Conservation (phyloP, 2,888 invertebrate species). For the Mongoloraphidia duomilia region DNA sequence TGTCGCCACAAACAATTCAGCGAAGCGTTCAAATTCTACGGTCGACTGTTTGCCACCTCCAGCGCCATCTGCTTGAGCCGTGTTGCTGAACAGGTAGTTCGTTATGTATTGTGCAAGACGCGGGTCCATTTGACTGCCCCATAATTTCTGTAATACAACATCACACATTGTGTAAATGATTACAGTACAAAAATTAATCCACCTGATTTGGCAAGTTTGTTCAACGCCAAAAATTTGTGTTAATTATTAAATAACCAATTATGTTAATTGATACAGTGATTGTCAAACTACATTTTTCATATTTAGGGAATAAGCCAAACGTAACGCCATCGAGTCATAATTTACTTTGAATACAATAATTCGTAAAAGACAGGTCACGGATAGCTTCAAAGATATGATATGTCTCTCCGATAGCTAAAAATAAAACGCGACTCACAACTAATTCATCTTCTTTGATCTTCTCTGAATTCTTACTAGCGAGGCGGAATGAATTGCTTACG, state of each 20-base stretch:
- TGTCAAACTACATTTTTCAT: too few species aligned
- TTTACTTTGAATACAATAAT: too few species aligned
- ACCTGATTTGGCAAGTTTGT: too few species aligned
- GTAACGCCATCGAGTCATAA: too few species aligned
- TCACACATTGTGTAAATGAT: too few species aligned
- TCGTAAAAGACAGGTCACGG: too few species aligned
- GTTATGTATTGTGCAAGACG: slow-evolving; percentile 49
- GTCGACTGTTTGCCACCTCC: slow-evolving; percentile 34
- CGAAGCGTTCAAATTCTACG: slow-evolving; percentile 48
- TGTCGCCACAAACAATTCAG: slow-evolving; percentile 53
- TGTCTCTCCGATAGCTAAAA: neutral
- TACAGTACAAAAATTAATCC: too few species aligned
- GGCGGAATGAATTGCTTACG: slow-evolving; percentile 44
- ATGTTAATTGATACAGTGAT: too few species aligned
- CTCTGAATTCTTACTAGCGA: slow-evolving; percentile 49
- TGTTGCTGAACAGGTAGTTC: slow-evolving; percentile 48
- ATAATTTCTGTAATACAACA: slow-evolving; percentile 38
- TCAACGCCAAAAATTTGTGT: too few species aligned
- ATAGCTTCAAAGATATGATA: too few species aligned
- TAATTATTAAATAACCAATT: too few species aligned
- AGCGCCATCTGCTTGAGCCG: neutral
- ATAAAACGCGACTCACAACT: slow-evolving; percentile 34
- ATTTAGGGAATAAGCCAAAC: too few species aligned
- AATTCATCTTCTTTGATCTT: slow-evolving; percentile 50
- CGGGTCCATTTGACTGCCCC: slow-evolving; percentile 54